A percentile compares a stretch with the other conserved stretches of the same genome.
Conservation (phyloP, 64 coral and sea anemone species). For the Trachythela sp. region DNA sequence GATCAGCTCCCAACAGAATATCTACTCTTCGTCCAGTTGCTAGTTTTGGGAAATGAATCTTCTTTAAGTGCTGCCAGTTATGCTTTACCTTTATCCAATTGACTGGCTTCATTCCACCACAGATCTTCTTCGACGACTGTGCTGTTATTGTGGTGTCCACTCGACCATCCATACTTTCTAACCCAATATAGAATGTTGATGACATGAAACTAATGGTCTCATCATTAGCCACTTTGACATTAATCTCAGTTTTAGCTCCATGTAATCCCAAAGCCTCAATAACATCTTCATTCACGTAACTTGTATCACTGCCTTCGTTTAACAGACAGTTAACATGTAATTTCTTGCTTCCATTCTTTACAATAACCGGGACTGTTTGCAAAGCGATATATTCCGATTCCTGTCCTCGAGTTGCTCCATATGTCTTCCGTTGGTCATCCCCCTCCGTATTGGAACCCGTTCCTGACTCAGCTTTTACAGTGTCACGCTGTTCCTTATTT, state of each 20-base stretch:
- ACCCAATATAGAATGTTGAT: not conserved
- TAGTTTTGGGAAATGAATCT: conserved; percentile 38
- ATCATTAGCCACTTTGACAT: conserved; percentile 52
- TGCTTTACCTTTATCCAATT: conserved; percentile 44
- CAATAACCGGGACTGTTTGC: conserved; percentile 39
- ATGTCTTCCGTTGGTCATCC: conserved; percentile 14
- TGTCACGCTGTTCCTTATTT: not conserved
- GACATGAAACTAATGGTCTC: not conserved
- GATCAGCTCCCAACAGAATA: conserved; percentile 30
- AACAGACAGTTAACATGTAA: too few relatives aligned
- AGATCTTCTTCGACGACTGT: conserved; percentile 33
- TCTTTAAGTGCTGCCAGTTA: conserved; percentile 48
- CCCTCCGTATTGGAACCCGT: not conserved
- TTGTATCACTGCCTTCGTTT: too few relatives aligned
- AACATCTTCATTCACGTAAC: conserved; percentile 64
- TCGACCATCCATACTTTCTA: conserved; percentile 14
- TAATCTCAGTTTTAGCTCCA: conserved; percentile 22
- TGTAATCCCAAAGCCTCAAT: conserved; percentile 31
- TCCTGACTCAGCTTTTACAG: not conserved
- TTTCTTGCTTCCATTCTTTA: conserved; percentile 56
- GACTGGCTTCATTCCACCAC: conserved; percentile 24
- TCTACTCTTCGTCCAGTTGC: conserved; percentile 29
- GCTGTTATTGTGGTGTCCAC: conserved; percentile 38
- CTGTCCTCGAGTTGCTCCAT: conserved; percentile 26
- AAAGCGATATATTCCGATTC: conserved; percentile 44